Conservation (phyloP, 1,140 invertebrate species). For the Hesperophylax magnus region DNA sequence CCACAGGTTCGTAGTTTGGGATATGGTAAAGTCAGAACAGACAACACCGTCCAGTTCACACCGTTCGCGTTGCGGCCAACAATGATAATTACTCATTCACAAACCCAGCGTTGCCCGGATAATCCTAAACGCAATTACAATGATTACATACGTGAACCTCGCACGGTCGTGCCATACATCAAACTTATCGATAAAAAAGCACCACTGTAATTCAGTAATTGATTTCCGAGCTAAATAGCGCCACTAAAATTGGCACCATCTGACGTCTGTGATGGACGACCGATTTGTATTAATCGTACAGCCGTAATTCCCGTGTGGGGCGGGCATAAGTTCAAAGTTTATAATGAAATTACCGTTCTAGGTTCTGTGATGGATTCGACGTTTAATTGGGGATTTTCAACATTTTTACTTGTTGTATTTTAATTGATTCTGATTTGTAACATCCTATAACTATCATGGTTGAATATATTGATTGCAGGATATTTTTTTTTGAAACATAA, state of each 20-base stretch:
- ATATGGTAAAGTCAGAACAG: neutral
- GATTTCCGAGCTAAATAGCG: slow-evolving; percentile 52
- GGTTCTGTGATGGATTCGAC: neutral
- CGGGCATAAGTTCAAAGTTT: slow-evolving; percentile 25
- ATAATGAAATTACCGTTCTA: neutral
- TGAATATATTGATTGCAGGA: no score
- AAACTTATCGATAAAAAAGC: slow-evolving; percentile 27
- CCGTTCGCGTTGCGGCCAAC: slow-evolving; percentile 12
- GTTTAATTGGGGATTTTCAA: no score
- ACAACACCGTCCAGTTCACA: slow-evolving; percentile 29
- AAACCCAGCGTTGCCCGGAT: slow-evolving; percentile 40
- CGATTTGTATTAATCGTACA: slow-evolving; percentile 11
- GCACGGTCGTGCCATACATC: slow-evolving; percentile 52
- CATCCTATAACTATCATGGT: no score
- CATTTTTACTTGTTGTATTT: no score
- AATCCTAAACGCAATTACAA: slow-evolving; percentile 47
- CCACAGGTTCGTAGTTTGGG: no score
- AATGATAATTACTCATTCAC: slow-evolving; percentile 52
- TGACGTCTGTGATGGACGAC: slow-evolving; percentile 13
- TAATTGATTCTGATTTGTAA: no score
- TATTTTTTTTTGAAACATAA: no score
- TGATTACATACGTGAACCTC: slow-evolving; percentile 46
- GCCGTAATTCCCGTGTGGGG: neutral
- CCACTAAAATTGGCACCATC: slow-evolving; percentile 48
- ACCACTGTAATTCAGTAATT: slow-evolving; percentile 48